Percentiles rank a stretch among this genome's conserved stretches.
Evolutionary conservation across 2,797 vertebrate species (phyloP).

Genomic region (Pipistrellus pygmaeus): DNA sequence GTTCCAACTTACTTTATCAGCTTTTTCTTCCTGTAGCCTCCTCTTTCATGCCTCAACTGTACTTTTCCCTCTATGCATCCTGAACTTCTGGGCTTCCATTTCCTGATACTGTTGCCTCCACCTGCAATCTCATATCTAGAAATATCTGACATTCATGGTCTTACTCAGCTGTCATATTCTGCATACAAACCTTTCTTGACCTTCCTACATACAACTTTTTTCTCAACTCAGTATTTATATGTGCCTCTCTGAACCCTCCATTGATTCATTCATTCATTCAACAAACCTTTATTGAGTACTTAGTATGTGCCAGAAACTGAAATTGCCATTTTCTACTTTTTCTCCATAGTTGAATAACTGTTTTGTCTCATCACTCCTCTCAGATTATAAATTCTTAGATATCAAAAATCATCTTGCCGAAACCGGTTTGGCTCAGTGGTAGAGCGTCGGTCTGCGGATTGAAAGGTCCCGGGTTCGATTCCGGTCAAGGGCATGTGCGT

Average conservation of each 20-base stretch:
- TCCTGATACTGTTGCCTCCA: not conserved
- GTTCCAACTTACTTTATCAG: not conserved
- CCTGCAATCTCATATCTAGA: not conserved
- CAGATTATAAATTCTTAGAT: not conserved
- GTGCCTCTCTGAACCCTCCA: not conserved
- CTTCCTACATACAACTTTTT: not conserved
- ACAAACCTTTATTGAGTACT: not conserved
- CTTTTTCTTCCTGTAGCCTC: not conserved
- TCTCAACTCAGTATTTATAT: constrained; percentile 17
- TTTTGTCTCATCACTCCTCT: not conserved
- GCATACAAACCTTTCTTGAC: constrained; percentile 24
- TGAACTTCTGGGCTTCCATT: not conserved
- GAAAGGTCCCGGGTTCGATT: too few species aligned
- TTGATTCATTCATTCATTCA: constrained; percentile 13
- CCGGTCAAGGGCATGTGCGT: too few species aligned
- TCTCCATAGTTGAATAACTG: not conserved
- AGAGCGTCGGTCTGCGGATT: too few species aligned
- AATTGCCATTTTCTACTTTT: constrained; percentile 11
- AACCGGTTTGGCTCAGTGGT: too few species aligned
- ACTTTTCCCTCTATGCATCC: not conserved
- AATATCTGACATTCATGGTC: constrained; percentile 23
- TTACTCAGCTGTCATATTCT: constrained; percentile 23
- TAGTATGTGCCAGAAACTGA: not conserved
- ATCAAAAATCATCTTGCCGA: too few species aligned
- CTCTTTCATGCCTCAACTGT: not conserved